Evolutionary conservation across 64 coral and sea anemone species (phyloP).

Genomic region (Exaiptasia diaphana): DNA sequence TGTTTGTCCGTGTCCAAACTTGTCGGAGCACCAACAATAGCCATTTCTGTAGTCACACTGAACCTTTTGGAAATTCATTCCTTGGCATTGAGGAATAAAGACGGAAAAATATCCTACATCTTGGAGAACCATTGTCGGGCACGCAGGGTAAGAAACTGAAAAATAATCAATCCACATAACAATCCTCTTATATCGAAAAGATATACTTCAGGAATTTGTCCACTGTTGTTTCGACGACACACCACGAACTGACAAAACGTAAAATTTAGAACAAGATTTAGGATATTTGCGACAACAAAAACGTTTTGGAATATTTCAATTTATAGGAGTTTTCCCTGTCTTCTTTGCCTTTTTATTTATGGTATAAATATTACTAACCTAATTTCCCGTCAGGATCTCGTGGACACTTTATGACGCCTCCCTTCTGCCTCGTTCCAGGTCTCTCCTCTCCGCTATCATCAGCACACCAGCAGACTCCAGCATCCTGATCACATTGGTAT

Average conservation of each 20-base stretch:
- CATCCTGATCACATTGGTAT: constrained; percentile 5
- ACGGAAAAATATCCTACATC: constrained; percentile 26
- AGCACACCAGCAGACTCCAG: constrained; percentile 45
- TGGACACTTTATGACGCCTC: constrained; percentile 5
- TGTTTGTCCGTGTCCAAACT: constrained; percentile 19
- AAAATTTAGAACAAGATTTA: too few species aligned
- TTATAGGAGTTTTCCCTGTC: too few species aligned
- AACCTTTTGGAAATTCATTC: neutral
- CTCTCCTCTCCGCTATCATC: constrained; percentile 18
- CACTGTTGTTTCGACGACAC: too few species aligned
- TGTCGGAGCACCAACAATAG: constrained; percentile 59
- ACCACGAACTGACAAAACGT: too few species aligned
- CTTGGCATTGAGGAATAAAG: constrained; percentile 45
- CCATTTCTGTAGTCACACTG: constrained; percentile 66
- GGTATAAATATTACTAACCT: neutral
- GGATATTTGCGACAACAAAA: too few species aligned
- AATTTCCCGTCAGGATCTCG: neutral
- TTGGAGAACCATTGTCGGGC: too few species aligned
- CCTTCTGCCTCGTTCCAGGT: constrained; percentile 56
- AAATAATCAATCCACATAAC: too few species aligned
- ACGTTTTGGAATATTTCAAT: too few species aligned
- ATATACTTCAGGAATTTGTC: too few species aligned
- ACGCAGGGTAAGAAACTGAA: too few species aligned
- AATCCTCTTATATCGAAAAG: too few species aligned
- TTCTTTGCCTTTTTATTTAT: neutral